Base-by-base conservation (phyloP, 2,888 invertebrate species). In the Clunio marinus region DNA sequence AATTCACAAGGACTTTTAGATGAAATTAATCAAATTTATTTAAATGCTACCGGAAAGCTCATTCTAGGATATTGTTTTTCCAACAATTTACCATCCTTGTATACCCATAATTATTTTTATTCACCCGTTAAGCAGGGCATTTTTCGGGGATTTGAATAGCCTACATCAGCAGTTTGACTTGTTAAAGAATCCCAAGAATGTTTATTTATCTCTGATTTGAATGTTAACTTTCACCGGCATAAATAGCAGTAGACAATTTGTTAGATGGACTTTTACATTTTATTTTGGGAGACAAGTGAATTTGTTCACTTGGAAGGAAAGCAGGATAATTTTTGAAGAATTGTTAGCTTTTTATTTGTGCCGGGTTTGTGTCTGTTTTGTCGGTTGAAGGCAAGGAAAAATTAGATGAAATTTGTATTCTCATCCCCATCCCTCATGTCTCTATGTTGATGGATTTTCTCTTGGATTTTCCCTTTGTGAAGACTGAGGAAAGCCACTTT, bases 341-440 rank as follows among this genome's bases (percentile, higher is more conserved):
- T 66, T 51, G 63, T 66, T 22, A 17, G n/a, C n/a, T n/a, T 28
- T 59, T 59, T 59, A 15, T 59, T 59, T 59, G 20, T 35, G 32
- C 22, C 59, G 59, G 35, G 13, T 25, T 25, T 32, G n/a, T n/a
- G n/a, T 59, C n/a, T 59, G n/a, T 25, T 25, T 32, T 59, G 32
- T 59, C n/a, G n/a, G n/a, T n/a, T n/a, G n/a, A 17, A 62, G 63
- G 45, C 27, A 63, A n/a, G n/a, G 35, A 55, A 66, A 66, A 66
- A 66, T 66, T 66, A 66, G 66, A 51, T 66, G 55, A 66, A 66
- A 66, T 66, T 66, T 66, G 32, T 66, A 28, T 55, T 66, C 17
- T 24, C 66, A 32, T 22, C 28, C 32, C 32, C 10, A 28, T 25
- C 17, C 46, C 37, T 7, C 22, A 55, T 5, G 8, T 57, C 35